Base-by-base conservation (phyloP, 2,113 vertebrate genomes). In the Sprattus sprattus region DNA sequence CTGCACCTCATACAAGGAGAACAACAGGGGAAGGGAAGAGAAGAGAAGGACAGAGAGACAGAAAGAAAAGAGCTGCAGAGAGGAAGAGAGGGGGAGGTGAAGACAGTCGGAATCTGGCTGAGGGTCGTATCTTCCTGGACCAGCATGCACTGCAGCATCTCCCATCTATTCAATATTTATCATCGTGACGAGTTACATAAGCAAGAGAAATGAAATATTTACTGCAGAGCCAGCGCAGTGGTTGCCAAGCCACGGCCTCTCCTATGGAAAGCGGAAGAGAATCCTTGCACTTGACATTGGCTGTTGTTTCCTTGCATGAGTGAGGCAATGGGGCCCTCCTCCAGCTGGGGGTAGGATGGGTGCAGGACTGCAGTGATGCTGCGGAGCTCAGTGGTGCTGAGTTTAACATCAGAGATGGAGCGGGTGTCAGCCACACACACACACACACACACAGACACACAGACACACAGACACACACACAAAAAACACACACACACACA, bases 161-260 rank as follows among this genome's bases (percentile, higher is more conserved):
- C 18, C 54, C 54, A 60, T 50, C 67, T 49, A 8, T 78, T 81
- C 45, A 64, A 44, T 84, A 84, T 20, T 45, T 57, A 71, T 81
- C 52, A 82, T 39, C 47, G 50, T 54, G 82, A 52, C 71, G 10
- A n/a, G 47, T 60, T 47, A 64, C 49, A 85, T 85, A 50, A 87
- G 81, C 44, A 25, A 13, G 45, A 82, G 39, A 75, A 78, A 78
- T 78, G 28, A 78, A 78, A 78, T 78, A 78, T 78, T 78, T 71
- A 84, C 54, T 52, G 52, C 83, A 54, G 7, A 16, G 32, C 25
- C 82, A 84, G 32, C 20, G 22, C 82, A 83, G 84, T 83, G 81
- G 64, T 81, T 78, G 83, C 28, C 52, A 71, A 28, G 64, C 71
- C 71, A 78, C 71, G 16, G 39, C 71, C 25, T 78, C 28, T 39